phyloP scores from a whole-genome alignment of 2,888 invertebrate genomes.

The Myathropa florea region DNA sequence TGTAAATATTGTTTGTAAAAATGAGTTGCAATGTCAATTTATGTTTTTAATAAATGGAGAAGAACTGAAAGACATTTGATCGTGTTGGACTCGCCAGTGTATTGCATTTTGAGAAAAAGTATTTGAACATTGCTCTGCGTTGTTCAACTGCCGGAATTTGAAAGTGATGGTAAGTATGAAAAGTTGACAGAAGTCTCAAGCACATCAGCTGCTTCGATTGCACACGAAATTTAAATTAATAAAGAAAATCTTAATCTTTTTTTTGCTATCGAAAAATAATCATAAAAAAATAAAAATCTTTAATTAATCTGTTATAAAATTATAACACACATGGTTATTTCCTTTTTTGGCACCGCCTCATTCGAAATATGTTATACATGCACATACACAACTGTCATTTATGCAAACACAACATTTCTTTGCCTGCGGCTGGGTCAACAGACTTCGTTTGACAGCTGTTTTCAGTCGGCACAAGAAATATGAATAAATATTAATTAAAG shows the following conservation, averaged over 20 bases:
- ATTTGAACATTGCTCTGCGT: too few species aligned
- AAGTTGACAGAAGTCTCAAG: too few species aligned
- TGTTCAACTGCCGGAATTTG: too few species aligned
- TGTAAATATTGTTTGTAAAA: background rate
- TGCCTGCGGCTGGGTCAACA: conserved; percentile 35
- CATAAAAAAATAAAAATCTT: background rate
- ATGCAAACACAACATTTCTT: background rate
- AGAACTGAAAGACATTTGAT: background rate
- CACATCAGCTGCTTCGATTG: background rate
- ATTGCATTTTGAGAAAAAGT: too few species aligned
- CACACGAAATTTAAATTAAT: background rate
- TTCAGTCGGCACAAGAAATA: conserved; percentile 21
- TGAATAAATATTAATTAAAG: conserved; percentile 30
- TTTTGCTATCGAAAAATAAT: too few species aligned
- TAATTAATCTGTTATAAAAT: background rate
- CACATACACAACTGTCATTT: background rate
- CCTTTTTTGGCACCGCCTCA: background rate
- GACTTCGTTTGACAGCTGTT: conserved; percentile 27
- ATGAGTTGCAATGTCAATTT: background rate
- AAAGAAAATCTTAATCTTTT: background rate
- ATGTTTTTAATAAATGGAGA: background rate
- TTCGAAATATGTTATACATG: background rate
- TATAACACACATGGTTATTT: background rate
- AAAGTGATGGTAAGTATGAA: background rate
- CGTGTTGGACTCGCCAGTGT: too few species aligned